phyloP scores from a whole-genome alignment of 37 sponge, comb jelly and placozoan genomes.

The Halisarca cf. caerulea region DNA sequence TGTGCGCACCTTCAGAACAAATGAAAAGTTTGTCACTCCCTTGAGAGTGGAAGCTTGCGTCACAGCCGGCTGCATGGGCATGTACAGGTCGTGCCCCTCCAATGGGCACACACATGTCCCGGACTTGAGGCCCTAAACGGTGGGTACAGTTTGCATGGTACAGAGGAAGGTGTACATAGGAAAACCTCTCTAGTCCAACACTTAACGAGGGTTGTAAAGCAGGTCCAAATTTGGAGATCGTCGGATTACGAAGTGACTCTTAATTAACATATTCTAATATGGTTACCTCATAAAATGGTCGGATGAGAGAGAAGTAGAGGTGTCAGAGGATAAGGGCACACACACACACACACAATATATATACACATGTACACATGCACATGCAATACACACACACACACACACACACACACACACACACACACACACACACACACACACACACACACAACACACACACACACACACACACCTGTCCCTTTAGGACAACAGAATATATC shows the following conservation, averaged over 20 bases:
- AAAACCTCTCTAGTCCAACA: too few relatives aligned
- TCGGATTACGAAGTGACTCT: too few relatives aligned
- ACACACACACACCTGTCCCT: constrained; percentile 19
- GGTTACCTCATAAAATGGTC: too few relatives aligned
- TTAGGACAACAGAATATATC: neutral
- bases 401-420: constrained; percentile 8
- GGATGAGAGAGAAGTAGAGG: too few relatives aligned
- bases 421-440: constrained; percentile 1
- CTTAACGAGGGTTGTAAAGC: too few relatives aligned
- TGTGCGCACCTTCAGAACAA: constrained; percentile 1
- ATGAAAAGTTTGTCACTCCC: neutral
- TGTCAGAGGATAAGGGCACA: neutral
- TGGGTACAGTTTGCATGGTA: too few relatives aligned
- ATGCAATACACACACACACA: neutral
- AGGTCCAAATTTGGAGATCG: too few relatives aligned
- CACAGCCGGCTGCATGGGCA: neutral
- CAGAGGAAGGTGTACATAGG: too few relatives aligned
- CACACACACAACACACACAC: neutral
- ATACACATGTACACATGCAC: neutral
- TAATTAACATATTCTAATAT: too few relatives aligned
- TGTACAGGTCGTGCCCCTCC: neutral
- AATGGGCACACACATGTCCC: neutral
- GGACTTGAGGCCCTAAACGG: neutral
- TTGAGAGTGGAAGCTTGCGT: neutral
- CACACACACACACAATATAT: neutral